Percentiles rank a stretch among this genome's conserved stretches.
Evolutionary conservation across 2,797 vertebrate species (phyloP).

Genomic region (Enteromius radiatus): DNA sequence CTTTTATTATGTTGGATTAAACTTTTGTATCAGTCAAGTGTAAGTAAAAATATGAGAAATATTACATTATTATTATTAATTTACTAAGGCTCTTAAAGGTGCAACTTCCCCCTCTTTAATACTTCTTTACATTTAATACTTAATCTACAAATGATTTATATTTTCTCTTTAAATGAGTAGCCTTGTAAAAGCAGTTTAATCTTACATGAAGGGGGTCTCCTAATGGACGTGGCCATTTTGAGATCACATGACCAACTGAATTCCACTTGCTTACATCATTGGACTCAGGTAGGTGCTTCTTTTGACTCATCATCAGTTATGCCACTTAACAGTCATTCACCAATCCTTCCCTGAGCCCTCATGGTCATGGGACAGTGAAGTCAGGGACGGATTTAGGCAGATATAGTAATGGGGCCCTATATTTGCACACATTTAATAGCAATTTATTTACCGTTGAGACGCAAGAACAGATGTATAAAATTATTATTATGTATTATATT

Average conservation of each 20-base stretch:
- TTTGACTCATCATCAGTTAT: background rate
- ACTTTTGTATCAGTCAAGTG: background rate
- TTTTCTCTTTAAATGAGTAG: background rate
- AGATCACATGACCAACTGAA: slow-evolving; percentile 6
- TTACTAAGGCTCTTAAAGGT: background rate
- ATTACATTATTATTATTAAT: background rate
- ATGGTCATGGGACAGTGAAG: background rate
- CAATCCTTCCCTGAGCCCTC: background rate
- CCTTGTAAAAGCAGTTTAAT: background rate
- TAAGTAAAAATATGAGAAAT: background rate
- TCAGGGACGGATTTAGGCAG: too few relatives aligned
- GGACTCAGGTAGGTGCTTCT: background rate
- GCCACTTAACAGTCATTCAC: background rate
- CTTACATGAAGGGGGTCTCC: background rate
- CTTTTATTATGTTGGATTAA: slow-evolving; percentile 45
- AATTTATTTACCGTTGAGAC: too few relatives aligned
- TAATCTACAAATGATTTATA: background rate
- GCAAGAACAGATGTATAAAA: too few relatives aligned
- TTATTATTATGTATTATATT: too few relatives aligned
- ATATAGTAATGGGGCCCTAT: too few relatives aligned
- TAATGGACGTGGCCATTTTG: slow-evolving; percentile 5
- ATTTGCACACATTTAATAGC: too few relatives aligned
- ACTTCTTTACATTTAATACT: background rate
- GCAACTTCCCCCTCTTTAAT: background rate
- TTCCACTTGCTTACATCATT: background rate